Percentiles rank a stretch among this genome's conserved stretches.
phyloP scores from a whole-genome alignment of 1,140 invertebrate genomes.

The Eriosoma lanigerum region DNA sequence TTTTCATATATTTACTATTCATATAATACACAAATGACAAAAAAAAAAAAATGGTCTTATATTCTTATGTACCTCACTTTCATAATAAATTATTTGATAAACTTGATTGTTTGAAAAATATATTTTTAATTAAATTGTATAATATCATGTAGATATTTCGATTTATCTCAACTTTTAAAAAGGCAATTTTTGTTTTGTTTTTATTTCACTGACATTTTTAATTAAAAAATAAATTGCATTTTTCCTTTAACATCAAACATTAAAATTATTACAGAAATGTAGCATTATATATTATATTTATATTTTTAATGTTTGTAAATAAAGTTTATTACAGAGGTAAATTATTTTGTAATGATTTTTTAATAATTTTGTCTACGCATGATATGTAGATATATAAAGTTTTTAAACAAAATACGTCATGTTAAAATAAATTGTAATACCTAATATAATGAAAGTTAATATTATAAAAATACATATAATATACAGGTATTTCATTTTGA shows the following conservation, averaged over 20 bases:
- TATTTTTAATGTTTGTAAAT: background rate
- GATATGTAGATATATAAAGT: too few relatives aligned
- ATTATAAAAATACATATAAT: too few relatives aligned
- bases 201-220: background rate
- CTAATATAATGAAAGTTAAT: too few relatives aligned
- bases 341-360: background rate
- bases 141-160: background rate
- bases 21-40: too few relatives aligned
- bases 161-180: background rate
- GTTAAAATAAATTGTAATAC: too few relatives aligned
- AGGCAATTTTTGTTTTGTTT: background rate
- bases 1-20: too few relatives aligned
- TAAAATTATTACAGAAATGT: background rate
- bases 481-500: too few relatives aligned
- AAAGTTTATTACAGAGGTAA: background rate
- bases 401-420: too few relatives aligned
- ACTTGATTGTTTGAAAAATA: background rate
- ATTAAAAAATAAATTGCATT: conserved; percentile 24
- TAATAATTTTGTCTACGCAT: background rate
- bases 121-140: background rate
- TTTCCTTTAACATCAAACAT: background rate
- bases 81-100: background rate
- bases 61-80: too few relatives aligned
- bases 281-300: too few relatives aligned
- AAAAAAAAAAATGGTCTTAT: too few relatives aligned